Evolutionary conservation across 2,113 vertebrate genomes (phyloP).

Genomic region (Odontesthes bonariensis): DNA sequence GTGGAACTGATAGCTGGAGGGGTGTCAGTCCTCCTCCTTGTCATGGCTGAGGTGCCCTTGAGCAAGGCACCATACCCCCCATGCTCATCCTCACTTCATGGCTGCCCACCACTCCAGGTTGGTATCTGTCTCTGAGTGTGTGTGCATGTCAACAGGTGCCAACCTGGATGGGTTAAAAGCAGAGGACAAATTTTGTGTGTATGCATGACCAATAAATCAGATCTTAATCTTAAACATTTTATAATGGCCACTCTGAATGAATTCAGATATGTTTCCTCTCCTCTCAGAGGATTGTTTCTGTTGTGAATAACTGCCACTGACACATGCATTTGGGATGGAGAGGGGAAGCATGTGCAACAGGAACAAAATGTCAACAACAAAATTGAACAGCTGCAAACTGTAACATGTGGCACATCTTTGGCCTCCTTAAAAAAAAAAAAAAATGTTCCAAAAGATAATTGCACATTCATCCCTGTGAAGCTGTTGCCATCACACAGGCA

Average conservation of each 20-base stretch:
- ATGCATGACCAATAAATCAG: too few relatives aligned
- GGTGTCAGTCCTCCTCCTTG: too few relatives aligned
- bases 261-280: slow-evolving; percentile 9
- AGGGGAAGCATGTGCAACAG: background rate
- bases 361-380: slow-evolving; percentile 21
- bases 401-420: slow-evolving; percentile 1
- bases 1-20: too few relatives aligned
- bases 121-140: too few relatives aligned
- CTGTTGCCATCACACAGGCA: slow-evolving; percentile 12
- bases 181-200: too few relatives aligned
- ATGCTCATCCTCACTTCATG: too few relatives aligned
- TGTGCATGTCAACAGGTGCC: too few relatives aligned
- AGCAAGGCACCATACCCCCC: too few relatives aligned
- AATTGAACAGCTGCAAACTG: slow-evolving; percentile 24
- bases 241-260: slow-evolving; percentile 29
- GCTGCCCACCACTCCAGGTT: too few relatives aligned
- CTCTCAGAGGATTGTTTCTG: slow-evolving; percentile 18
- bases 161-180: too few relatives aligned
- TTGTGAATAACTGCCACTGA: slow-evolving; percentile 38
- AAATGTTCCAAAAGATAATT: slow-evolving; percentile 46
- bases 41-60: too few relatives aligned
- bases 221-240: too few relatives aligned
- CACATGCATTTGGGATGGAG: background rate
- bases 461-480: slow-evolving; percentile 13
- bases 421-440: slow-evolving; percentile 25